Base-by-base conservation (phyloP, 2,888 invertebrate species). In the Sarcophaga variegata region DNA sequence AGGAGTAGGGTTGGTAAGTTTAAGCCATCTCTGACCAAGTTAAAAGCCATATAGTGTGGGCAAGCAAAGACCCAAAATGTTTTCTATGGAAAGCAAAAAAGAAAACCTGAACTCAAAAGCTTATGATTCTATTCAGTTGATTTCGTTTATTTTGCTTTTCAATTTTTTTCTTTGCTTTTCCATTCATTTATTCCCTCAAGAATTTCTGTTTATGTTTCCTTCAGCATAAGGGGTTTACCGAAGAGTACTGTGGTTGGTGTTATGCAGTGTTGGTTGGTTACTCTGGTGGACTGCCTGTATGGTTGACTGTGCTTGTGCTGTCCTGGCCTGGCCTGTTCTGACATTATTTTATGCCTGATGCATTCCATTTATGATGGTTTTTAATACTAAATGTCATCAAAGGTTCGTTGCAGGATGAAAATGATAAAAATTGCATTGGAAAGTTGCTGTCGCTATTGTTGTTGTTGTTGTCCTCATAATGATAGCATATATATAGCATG, bases 331-430 rank as follows among this genome's bases (percentile, higher is more conserved):
- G 62, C 14, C 22, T 22, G 4, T 54, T 60, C 72, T 86, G 83
- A 83, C 25, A 77, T 76, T 86, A 71, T 86, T 81, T 81, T 83
- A 86, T 70, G 83, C 63, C 77, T 74, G 81, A 86, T 86, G 81
- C 86, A 83, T 86, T 86, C 77, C 81, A 64, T 81, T 77, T 80
- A 86, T 83, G 81, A 83, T 83, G 83, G 83, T 80, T 81, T 86
- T 86, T 86, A 86, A 81, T 86, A 80, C 77, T 74, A 83, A 86
- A 86, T 83, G 80, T 86, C 86, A 83, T 86, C 80, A 86, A 72
- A 77, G 67, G 72, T 63, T 54, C 63, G 49, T 20, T 63, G 72
- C 77, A 37, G 62, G 63, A 77, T 70, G 77, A 49, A 64, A 14
- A 17, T 72, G 67, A 80, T 83, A 77, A 86, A 49, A 83, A 83